These are phyloP conservation scores for Caracal caracal DNA, from an alignment of 2,113 vertebrate species.

Conservation along the genomic window DNA sequence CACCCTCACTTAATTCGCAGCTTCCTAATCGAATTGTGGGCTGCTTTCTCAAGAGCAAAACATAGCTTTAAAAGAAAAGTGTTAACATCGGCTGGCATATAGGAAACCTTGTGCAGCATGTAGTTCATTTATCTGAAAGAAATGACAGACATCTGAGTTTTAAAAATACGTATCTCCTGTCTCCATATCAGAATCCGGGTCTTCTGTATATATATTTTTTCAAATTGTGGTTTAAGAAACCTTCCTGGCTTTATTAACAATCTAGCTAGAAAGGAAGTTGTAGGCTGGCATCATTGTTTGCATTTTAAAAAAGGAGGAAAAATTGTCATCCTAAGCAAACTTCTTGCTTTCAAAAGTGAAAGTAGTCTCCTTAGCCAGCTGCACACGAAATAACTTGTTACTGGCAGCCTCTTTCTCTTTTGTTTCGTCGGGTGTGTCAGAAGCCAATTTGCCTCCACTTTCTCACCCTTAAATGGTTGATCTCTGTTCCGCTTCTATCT, in stretches of 20 bases:
- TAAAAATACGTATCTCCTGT: slow-evolving; percentile 79
- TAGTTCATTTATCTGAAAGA: slow-evolving; percentile 91
- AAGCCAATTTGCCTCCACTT: slow-evolving; percentile 31
- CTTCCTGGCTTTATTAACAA: slow-evolving; percentile 18
- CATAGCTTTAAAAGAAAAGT: slow-evolving; percentile 69
- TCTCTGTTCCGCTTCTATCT: background rate
- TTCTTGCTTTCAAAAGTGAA: slow-evolving; percentile 52
- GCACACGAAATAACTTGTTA: slow-evolving; percentile 62
- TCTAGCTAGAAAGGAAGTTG: background rate
- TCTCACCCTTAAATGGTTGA: background rate
- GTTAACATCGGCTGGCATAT: slow-evolving; percentile 86
- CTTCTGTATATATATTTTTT: slow-evolving; percentile 59
- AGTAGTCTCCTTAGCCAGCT: slow-evolving; percentile 64
- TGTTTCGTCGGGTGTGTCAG: slow-evolving; percentile 32
- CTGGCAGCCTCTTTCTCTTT: slow-evolving; percentile 40
- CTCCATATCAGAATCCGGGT: slow-evolving; percentile 76
- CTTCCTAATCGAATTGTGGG: slow-evolving; percentile 59
- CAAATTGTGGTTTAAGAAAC: background rate
- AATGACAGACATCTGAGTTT: slow-evolving; percentile 84
- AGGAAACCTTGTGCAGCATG: slow-evolving; percentile 86
- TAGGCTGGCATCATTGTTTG: background rate
- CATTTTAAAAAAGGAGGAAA: slow-evolving; percentile 56
- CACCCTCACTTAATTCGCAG: slow-evolving; percentile 76
- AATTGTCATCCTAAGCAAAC: slow-evolving; percentile 40
- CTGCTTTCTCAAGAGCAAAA: slow-evolving; percentile 42